Base-by-base conservation (phyloP, 2,113 vertebrate genomes). In the Engraulis encrasicolus region DNA sequence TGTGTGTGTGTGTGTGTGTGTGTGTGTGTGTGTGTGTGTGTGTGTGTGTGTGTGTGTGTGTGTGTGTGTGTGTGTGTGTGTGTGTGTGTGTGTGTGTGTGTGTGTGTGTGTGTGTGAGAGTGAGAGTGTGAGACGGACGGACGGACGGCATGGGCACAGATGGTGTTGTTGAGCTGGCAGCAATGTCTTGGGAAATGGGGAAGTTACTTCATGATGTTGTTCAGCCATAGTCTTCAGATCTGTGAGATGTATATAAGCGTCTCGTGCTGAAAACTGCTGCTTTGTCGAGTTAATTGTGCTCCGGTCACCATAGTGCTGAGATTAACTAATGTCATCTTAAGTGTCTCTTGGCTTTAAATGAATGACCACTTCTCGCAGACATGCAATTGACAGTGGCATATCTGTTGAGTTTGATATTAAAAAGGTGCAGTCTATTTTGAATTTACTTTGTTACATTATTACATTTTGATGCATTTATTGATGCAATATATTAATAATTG, bases 21-120 rank as follows among this genome's bases (percentile, higher is more conserved):
- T 58, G 54, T 58, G 54, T 58, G 54, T 58, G 54, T 58, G 54
- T 58, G 54, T 58, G n/a, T 20, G 17, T 19, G 61, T 71, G 61
- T 71, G 61, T 71, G n/a, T 71, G 1, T 5, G 40, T 45, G n/a
- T 45, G 40, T 45, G 2, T 58, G 52, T 58, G n/a, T 31, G 61
- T 71, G 61, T 27, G 61, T 71, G 6, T n/a, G n/a, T n/a, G n/a
- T n/a, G n/a, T n/a, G n/a, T n/a, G n/a, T n/a, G n/a, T n/a, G n/a
- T n/a, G n/a, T n/a, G n/a, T n/a, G n/a, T n/a, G n/a, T 27, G 6
- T 23, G 58, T 20, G 52, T 19, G 20, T 19, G 20, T 54, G 50
- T 15, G 14, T 7, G 20, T 52, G 50, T 52, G 14, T 52, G 50
- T 52, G 14, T 52, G 19, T 52, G 50, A 52, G 50, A 18, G 50